These are phyloP conservation scores for Melanerpes aurifrons DNA, from an alignment of 2,113 vertebrate genomes.

Conservation along the genomic window DNA sequence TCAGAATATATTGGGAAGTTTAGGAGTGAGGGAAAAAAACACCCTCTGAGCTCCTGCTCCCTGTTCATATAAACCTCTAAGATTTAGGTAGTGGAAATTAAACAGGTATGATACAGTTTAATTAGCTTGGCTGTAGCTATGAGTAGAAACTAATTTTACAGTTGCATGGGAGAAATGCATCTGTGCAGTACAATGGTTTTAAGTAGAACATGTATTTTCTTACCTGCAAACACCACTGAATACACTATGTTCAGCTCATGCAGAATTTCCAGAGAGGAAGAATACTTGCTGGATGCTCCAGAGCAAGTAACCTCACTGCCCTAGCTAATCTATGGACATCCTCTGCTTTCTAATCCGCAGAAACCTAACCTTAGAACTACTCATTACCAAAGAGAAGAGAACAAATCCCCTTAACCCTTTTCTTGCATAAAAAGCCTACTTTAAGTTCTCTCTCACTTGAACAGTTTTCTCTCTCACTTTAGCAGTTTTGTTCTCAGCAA, in stretches of 20 bases:
- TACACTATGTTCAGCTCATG: background rate
- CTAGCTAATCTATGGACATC: constrained; percentile 73
- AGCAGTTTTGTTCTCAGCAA: background rate
- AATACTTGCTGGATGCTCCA: constrained; percentile 2
- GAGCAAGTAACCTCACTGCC: constrained; percentile 68
- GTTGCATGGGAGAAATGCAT: background rate
- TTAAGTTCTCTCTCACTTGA: background rate
- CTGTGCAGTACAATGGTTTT: background rate
- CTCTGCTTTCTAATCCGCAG: constrained; percentile 77
- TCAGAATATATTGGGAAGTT: background rate
- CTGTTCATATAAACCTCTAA: background rate
- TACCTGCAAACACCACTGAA: constrained; percentile 60
- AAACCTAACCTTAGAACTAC: constrained; percentile 62
- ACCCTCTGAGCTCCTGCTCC: background rate
- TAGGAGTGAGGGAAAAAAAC: background rate
- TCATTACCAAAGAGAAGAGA: constrained; percentile 48
- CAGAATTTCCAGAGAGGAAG: constrained; percentile 31
- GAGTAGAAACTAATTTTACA: background rate
- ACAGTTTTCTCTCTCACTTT: background rate
- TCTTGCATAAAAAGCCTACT: constrained; percentile 5
- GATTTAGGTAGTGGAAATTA: background rate
- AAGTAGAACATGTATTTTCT: constrained; percentile 24
- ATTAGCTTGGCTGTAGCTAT: background rate
- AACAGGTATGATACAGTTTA: background rate
- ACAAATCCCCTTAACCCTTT: constrained; percentile 69